Evolutionary conservation across 2,888 invertebrate genomes (phyloP), one percentile per base, ranked within the genome.

Genomic region (Automeris io): DNA sequence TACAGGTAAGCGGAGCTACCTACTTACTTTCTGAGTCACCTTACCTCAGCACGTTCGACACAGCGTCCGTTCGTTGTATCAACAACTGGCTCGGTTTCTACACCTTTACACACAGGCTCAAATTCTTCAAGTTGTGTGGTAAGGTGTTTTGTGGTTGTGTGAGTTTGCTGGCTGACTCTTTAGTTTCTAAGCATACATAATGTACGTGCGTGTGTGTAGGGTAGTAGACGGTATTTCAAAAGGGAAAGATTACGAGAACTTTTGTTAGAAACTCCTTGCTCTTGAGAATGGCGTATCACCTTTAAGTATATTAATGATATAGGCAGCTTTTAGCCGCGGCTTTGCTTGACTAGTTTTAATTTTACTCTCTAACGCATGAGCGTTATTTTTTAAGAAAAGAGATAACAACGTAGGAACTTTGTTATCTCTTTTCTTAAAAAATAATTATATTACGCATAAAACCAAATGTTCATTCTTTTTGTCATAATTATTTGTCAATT

Each of bases 1-100:
- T 73, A 66, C 82, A 79, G 85, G 85, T 86, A 85, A 83, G 82
- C 70, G 71, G 63, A 57, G 66, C 61, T 67, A 55, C 70, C 65
- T 70, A 69, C 70, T 68, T 72, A 70, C 56, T 74, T 71, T 74
- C 76, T 77, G 79, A 78, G 61, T 79, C 76, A 74, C 70, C 61
- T 70, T 60, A 60, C 59, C 56, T 54, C 54, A 56, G 61, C 57
- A 44, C 53, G 57, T 45, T 45, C 57, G 49, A 43, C 60, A 56
- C 55, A 56, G 59, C 56, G 61, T 56, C 56, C 45, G 43, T 54
- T 54, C 45, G 45, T 55, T 61, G 56, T 65, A 62, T 65, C 62
- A 68, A 63, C 65, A 64, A 58, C 49, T 36, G 11, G 37, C 29
- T 23, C 23, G 13, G 13, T 34, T 23, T 5, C 13, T 23, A 22